Evolutionary conservation across 23 tunicate genomes (phyloP).

Genomic region (Ciona savignyi): DNA sequence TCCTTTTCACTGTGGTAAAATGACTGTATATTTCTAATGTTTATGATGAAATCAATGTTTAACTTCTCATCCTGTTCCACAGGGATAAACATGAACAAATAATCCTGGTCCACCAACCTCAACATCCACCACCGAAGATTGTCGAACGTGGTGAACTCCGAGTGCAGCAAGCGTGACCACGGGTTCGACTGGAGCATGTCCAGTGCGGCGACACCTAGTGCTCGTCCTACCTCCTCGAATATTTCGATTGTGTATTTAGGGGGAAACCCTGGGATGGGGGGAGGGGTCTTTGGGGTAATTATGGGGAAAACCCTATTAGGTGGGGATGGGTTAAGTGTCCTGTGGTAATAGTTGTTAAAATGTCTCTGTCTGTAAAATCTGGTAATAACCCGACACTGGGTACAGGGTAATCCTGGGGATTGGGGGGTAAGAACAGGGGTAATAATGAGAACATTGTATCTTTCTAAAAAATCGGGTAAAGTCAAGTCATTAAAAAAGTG

Average conservation of each 20-base stretch:
- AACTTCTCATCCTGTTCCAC: too few relatives aligned
- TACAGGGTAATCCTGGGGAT: background rate
- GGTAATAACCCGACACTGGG: background rate
- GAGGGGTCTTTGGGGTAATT: too few relatives aligned
- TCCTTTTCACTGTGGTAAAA: too few relatives aligned
- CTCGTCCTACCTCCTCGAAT: slow-evolving; percentile 81
- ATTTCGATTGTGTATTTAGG: slow-evolving; percentile 87
- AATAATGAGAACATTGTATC: background rate
- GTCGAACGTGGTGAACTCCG: slow-evolving; percentile 70
- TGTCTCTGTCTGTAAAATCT: too few relatives aligned
- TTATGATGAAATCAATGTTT: too few relatives aligned
- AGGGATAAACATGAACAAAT: too few relatives aligned
- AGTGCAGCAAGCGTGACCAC: slow-evolving; percentile 60
- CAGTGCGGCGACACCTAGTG: slow-evolving; percentile 81
- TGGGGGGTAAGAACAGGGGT: background rate
- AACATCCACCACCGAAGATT: slow-evolving; percentile 76
- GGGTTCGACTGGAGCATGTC: slow-evolving; percentile 76
- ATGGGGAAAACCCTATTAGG: too few relatives aligned
- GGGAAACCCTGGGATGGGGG: slow-evolving; percentile 74
- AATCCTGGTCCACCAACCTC: slow-evolving; percentile 35
- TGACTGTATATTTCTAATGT: too few relatives aligned
- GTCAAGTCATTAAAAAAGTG: too few relatives aligned
- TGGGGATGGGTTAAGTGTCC: too few relatives aligned
- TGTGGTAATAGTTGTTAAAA: too few relatives aligned
- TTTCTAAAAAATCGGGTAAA: too few relatives aligned